Evolutionary conservation across 35 echinoderm and acorn worm species (phyloP).

Genomic region (Patiria miniata): DNA sequence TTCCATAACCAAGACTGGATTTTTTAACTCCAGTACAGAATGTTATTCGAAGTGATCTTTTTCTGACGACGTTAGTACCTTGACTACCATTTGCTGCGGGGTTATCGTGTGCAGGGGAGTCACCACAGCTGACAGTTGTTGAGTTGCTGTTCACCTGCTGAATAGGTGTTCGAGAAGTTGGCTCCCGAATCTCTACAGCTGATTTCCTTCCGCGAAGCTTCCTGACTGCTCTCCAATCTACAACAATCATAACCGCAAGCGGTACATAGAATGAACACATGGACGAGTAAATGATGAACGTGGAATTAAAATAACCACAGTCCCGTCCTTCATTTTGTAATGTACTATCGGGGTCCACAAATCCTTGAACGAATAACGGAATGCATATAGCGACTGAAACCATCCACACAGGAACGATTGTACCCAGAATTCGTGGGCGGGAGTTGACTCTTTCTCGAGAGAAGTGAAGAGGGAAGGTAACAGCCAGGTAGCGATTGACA

Average conservation of each 20-base stretch:
- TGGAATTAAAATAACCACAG: slow-evolving; percentile 93
- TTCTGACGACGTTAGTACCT: neutral
- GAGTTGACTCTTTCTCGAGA: slow-evolving; percentile 91
- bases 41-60: slow-evolving; percentile 71
- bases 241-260: slow-evolving; percentile 90
- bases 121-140: slow-evolving; percentile 21
- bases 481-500: slow-evolving; percentile 95
- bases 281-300: slow-evolving; percentile 96
- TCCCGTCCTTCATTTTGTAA: slow-evolving; percentile 64
- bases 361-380: slow-evolving; percentile 81
- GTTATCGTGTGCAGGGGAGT: slow-evolving; percentile 2
- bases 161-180: slow-evolving; percentile 39
- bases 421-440: slow-evolving; percentile 85
- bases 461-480: slow-evolving; percentile 95
- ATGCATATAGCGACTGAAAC: slow-evolving; percentile 76
- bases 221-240: slow-evolving; percentile 86
- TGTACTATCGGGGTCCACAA: slow-evolving; percentile 75
- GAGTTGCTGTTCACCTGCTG: slow-evolving; percentile 26
- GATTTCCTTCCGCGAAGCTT: slow-evolving; percentile 87
- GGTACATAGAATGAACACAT: slow-evolving; percentile 99
- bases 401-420: slow-evolving; percentile 94
- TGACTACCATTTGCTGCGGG: slow-evolving; percentile 22
- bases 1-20: slow-evolving; percentile 64
- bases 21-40: slow-evolving; percentile 53
- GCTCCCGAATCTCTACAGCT: slow-evolving; percentile 23